Evolutionary conservation across 2,888 invertebrate species (phyloP).

Genomic region (Orthosia cruda): DNA sequence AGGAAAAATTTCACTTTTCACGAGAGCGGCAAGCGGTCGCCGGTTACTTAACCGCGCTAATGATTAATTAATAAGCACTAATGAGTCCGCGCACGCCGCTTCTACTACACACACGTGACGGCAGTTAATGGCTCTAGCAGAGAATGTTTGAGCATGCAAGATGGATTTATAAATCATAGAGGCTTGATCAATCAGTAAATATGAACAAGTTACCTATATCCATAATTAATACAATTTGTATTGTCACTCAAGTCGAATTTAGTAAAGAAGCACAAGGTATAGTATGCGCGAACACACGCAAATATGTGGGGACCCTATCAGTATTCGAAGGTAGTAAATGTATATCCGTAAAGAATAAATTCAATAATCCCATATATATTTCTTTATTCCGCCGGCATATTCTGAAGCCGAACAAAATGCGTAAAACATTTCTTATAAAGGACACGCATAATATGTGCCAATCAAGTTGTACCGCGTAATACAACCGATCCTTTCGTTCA

Average conservation of each 20-base stretch:
- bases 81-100: conserved; percentile 65
- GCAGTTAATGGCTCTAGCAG: conserved; percentile 18
- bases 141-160: conserved; percentile 19
- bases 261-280: not conserved
- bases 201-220: not conserved
- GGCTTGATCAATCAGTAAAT: not conserved
- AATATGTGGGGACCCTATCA: conserved; percentile 18
- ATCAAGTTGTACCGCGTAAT: conserved; percentile 19
- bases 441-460: conserved; percentile 37
- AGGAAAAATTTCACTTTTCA: conserved; percentile 70
- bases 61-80: conserved; percentile 71
- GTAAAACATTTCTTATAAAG: conserved; percentile 22
- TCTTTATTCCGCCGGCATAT: conserved; percentile 50
- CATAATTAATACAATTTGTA: not conserved
- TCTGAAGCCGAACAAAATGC: conserved; percentile 28
- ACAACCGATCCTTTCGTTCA: conserved; percentile 17
- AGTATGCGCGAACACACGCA: not conserved
- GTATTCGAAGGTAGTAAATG: conserved; percentile 29
- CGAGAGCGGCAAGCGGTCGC: conserved; percentile 60
- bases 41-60: conserved; percentile 67
- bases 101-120: conserved; percentile 46
- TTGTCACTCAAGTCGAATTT: not conserved
- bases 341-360: conserved; percentile 52
- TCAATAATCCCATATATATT: conserved; percentile 40
- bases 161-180: conserved; percentile 5